Conservation (phyloP, 2,888 invertebrate genomes). For the Cheilosia variabilis region DNA sequence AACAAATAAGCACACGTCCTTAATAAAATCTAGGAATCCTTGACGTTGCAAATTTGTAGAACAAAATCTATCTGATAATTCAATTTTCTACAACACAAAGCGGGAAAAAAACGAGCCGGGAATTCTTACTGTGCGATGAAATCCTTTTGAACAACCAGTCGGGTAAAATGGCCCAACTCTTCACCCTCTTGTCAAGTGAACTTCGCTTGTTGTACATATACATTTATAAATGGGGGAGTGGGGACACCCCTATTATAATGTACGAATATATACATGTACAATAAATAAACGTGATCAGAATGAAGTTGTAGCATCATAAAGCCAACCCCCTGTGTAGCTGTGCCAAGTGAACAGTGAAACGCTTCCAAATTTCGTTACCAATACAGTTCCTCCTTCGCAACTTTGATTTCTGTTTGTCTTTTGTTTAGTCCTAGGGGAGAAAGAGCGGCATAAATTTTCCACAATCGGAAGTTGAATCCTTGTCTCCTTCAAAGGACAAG, state of each 20-base stretch:
- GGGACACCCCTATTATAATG: slow-evolving; percentile 34
- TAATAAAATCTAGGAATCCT: slow-evolving; percentile 70
- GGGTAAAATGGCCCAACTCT: slow-evolving; percentile 22
- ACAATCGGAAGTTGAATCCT: slow-evolving; percentile 71
- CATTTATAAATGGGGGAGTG: slow-evolving; percentile 22
- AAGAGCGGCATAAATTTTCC: slow-evolving; percentile 50
- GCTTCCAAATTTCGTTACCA: slow-evolving; percentile 78
- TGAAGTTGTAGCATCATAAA: slow-evolving; percentile 76
- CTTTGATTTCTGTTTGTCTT: slow-evolving; percentile 83
- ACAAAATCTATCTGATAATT: slow-evolving; percentile 74
- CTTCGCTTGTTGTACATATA: slow-evolving; percentile 29
- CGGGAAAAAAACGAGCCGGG: slow-evolving; percentile 22
- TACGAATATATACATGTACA: slow-evolving; percentile 73
- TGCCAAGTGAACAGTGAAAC: slow-evolving; percentile 78
- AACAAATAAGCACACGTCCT: slow-evolving; percentile 75
- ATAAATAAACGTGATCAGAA: slow-evolving; percentile 83
- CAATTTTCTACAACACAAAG: slow-evolving; percentile 70
- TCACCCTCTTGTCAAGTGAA: slow-evolving; percentile 32
- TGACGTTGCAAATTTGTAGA: slow-evolving; percentile 73
- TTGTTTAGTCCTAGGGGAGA: slow-evolving; percentile 78
- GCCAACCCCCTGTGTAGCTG: slow-evolving; percentile 69
- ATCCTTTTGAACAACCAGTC: slow-evolving; percentile 62
- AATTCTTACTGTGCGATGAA: slow-evolving; percentile 62
- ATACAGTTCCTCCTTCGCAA: slow-evolving; percentile 78
- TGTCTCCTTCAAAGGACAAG: slow-evolving; percentile 49